Evolutionary conservation across 2,797 vertebrate species (phyloP).

Genomic region (Anabas testudineus): DNA sequence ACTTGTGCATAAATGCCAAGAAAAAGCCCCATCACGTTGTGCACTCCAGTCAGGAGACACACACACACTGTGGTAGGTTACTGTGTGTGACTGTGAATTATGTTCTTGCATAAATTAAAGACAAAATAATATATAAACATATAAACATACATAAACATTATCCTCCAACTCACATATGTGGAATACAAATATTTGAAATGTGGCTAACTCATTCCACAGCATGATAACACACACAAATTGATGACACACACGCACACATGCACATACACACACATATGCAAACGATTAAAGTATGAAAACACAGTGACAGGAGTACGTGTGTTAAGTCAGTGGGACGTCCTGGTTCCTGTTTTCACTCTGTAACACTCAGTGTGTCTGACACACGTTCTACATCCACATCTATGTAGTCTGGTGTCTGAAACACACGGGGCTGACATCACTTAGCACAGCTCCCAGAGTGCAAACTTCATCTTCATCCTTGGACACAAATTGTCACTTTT

Average conservation of each 20-base stretch:
- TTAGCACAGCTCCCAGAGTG: conserved; percentile 25
- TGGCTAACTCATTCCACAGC: conserved; percentile 1
- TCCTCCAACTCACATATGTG: background rate
- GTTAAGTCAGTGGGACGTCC: conserved; percentile 35
- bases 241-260: background rate
- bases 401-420: conserved; percentile 29
- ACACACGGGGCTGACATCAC: conserved; percentile 30
- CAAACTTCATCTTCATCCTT: conserved; percentile 42
- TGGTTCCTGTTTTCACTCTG: conserved; percentile 56
- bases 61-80: no score
- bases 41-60: background rate
- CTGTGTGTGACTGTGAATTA: no score
- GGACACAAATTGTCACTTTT: conserved; percentile 5
- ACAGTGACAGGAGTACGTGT: conserved; percentile 44
- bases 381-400: conserved; percentile 23
- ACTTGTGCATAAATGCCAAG: conserved; percentile 25
- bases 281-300: conserved; percentile 37
- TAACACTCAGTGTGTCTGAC: conserved; percentile 39
- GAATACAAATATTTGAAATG: background rate
- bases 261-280: conserved; percentile 33
- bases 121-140: no score
- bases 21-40: conserved; percentile 13
- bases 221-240: background rate
- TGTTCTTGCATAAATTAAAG: no score
- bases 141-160: background rate